Evolutionary conservation across 2,797 vertebrate genomes (phyloP).

Genomic region (Hippopotamyrus pictus): DNA sequence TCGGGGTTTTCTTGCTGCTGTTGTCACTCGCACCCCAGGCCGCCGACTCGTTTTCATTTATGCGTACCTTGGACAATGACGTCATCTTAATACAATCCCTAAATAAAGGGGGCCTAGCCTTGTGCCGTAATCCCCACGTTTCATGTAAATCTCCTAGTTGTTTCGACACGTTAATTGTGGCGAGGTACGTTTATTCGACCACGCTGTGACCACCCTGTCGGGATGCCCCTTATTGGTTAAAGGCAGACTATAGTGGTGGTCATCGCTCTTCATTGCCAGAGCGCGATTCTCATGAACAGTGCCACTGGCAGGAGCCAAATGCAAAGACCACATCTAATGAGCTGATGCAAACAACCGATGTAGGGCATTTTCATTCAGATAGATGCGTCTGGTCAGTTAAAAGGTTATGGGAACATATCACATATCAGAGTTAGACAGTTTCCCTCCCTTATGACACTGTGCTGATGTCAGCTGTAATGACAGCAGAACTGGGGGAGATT

Average conservation of each 20-base stretch:
- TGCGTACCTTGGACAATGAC: no score
- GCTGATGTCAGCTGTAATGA: background rate
- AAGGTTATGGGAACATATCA: background rate
- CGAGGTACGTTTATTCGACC: background rate
- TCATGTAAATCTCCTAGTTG: background rate
- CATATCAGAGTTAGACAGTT: background rate
- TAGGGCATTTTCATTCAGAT: background rate
- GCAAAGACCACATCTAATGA: background rate
- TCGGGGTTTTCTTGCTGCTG: no score
- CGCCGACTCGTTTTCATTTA: no score
- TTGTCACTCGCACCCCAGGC: no score
- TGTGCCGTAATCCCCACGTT: background rate
- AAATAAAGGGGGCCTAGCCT: background rate
- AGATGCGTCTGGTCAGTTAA: background rate
- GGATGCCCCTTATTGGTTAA: background rate
- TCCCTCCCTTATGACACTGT: background rate
- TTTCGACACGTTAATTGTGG: background rate
- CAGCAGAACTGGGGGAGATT: background rate
- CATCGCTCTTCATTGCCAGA: background rate
- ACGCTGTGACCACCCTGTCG: background rate
- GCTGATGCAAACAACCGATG: background rate
- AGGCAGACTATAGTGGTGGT: background rate
- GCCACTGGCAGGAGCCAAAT: background rate
- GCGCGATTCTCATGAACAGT: background rate
- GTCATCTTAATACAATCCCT: background rate